Percentiles rank a stretch among this genome's conserved stretches.
phyloP scores from a whole-genome alignment of 1,140 invertebrate species.

The Mesaphorura yosii region DNA sequence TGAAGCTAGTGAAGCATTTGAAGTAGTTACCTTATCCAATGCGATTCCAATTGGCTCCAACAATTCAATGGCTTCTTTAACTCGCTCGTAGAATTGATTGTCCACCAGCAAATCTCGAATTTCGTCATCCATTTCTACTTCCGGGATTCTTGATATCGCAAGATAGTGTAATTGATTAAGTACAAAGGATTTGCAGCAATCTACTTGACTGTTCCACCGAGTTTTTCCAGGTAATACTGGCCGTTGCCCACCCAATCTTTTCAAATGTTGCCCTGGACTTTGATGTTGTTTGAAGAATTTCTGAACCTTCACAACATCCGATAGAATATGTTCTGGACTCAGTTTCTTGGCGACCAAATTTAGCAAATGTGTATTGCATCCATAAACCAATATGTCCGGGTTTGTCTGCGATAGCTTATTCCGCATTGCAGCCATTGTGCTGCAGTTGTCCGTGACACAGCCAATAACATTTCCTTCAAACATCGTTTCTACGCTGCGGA shows the following conservation, averaged over 20 bases:
- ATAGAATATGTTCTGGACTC: background rate
- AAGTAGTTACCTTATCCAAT: too few species aligned
- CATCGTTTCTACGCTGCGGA: background rate
- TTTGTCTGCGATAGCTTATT: background rate
- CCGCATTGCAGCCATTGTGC: background rate
- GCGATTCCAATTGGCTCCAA: background rate
- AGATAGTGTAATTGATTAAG: background rate
- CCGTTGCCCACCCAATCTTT: background rate
- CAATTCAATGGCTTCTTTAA: background rate
- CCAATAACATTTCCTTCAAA: constrained; percentile 1
- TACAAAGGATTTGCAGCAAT: background rate
- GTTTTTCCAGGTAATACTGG: background rate
- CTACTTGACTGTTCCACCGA: background rate
- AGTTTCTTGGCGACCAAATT: constrained; percentile 8
- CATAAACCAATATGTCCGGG: constrained; percentile 3
- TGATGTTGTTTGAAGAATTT: background rate
- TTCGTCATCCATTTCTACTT: background rate
- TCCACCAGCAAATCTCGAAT: background rate
- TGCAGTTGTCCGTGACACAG: constrained; percentile 17
- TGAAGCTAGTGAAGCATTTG: too few species aligned
- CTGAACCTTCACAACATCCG: constrained; percentile 5
- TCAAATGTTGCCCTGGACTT: too few species aligned
- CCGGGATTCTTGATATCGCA: background rate
- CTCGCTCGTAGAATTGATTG: background rate
- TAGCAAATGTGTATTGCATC: constrained; percentile 11